Evolutionary conservation across 1,140 invertebrate species (phyloP).

Genomic region (Penaeus vannamei): DNA sequence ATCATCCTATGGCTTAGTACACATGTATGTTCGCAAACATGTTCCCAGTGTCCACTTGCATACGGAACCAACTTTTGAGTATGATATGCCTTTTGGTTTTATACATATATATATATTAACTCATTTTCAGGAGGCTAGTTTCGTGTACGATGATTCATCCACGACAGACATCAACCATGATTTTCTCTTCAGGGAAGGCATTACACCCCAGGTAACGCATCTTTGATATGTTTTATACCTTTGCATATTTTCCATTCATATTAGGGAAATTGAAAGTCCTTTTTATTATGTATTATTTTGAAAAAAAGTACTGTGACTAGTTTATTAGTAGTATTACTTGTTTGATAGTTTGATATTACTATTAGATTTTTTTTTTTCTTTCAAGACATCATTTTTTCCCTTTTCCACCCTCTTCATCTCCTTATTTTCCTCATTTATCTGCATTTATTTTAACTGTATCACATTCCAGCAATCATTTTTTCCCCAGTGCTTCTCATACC

Average conservation of each 20-base stretch:
- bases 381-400: too few relatives aligned
- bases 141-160: constrained; percentile 30
- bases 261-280: too few relatives aligned
- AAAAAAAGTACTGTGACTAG: not conserved
- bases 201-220: constrained; percentile 42
- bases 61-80: not conserved
- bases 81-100: not conserved
- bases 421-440: too few relatives aligned
- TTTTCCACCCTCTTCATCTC: too few relatives aligned
- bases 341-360: not conserved
- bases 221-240: not conserved
- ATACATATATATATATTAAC: not conserved
- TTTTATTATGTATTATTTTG: not conserved
- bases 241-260: too few relatives aligned
- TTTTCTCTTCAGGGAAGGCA: constrained; percentile 53
- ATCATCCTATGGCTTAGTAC: too few relatives aligned
- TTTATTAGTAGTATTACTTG: not conserved
- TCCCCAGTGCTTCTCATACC: too few relatives aligned
- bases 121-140: constrained; percentile 56
- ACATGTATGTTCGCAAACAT: too few relatives aligned
- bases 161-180: constrained; percentile 56
- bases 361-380: not conserved
- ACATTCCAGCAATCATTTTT: too few relatives aligned
- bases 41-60: too few relatives aligned
- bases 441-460: too few relatives aligned